phyloP scores from a whole-genome alignment of 1,140 invertebrate genomes.

The Drosophila kikkawai region DNA sequence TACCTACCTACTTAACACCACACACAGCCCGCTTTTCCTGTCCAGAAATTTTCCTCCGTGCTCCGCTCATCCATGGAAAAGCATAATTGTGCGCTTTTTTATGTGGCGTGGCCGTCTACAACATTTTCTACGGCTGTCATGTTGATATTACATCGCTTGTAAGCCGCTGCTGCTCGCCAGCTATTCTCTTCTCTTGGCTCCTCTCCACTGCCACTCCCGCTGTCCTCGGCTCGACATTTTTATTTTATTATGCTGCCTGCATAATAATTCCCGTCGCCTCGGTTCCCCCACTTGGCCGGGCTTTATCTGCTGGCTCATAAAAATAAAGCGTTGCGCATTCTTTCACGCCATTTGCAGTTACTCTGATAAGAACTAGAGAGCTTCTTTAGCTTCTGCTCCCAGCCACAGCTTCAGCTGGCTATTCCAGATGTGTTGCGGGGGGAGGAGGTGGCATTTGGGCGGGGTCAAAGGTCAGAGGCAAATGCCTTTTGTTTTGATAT shows the following conservation, averaged over 20 bases:
- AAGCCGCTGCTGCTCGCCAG: constrained; percentile 46
- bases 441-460: neutral
- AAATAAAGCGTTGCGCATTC: constrained; percentile 83
- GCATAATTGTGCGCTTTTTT: constrained; percentile 78
- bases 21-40: constrained; percentile 12
- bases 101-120: constrained; percentile 73
- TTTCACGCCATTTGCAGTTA: constrained; percentile 83
- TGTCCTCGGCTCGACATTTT: constrained; percentile 62
- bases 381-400: constrained; percentile 48
- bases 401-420: constrained; percentile 5
- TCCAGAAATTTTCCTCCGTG: constrained; percentile 15
- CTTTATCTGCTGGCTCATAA: constrained; percentile 78
- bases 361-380: constrained; percentile 77
- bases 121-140: constrained; percentile 75
- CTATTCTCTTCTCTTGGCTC: neutral
- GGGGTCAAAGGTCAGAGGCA: constrained; percentile 73
- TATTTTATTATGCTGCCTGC: constrained; percentile 81
- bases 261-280: constrained; percentile 66
- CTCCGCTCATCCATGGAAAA: constrained; percentile 38
- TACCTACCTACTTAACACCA: constrained; percentile 58
- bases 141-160: constrained; percentile 80
- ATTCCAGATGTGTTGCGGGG: constrained; percentile 8
- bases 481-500: constrained; percentile 79
- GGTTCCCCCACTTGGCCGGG: constrained; percentile 34
- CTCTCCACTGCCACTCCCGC: constrained; percentile 3